Base-by-base conservation (phyloP, 2,888 invertebrate genomes). In the Sthenelais limicola region DNA sequence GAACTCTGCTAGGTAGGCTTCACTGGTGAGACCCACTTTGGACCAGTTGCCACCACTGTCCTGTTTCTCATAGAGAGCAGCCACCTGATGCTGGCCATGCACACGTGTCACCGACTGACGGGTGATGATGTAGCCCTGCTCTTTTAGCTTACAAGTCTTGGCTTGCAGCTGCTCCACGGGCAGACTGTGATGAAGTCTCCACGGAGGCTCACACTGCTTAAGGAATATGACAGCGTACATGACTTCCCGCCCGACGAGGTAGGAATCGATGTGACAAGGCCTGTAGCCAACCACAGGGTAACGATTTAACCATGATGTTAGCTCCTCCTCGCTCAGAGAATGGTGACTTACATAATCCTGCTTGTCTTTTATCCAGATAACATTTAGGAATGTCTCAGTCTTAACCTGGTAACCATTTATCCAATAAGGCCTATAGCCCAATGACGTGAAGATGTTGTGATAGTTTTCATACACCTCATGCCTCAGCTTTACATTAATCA, bases 351-450 rank as follows among this genome's bases (percentile, higher is more conserved):
- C 54, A 28, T 28, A 54, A 43, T 70, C 54, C 43, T 62, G 38
- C 30, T 47, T 47, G 26, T 54, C 68, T 28, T 75, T 76, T 4
- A 66, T 71, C 80, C 81, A 81, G 26, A 82, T 71, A 12, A 80
- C 52, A 69, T 79, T 82, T 35, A 82, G 77, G 43, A 73, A 73
- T 3, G 77, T 54, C 0, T 77, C 68, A 30, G 54, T 54, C 7
- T 56, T 18, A 3, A 70, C 33, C 12, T 73, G 52, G 47, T 73
- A 73, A 18, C 52, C 73, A 35, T 48, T 54, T n/a, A 75, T 21
- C 75, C 75, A 75, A 9, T 30, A 47, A 12, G 68, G 24, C 30
- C 47, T 24, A 47, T 73, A 75, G 24, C 67, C 70, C 30, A 49
- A 35, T 15, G 62, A 15, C 12, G 51, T 70, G 70, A 54, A 62